Base-by-base conservation (phyloP, 1,140 invertebrate genomes). In the Artemia franciscana region DNA sequence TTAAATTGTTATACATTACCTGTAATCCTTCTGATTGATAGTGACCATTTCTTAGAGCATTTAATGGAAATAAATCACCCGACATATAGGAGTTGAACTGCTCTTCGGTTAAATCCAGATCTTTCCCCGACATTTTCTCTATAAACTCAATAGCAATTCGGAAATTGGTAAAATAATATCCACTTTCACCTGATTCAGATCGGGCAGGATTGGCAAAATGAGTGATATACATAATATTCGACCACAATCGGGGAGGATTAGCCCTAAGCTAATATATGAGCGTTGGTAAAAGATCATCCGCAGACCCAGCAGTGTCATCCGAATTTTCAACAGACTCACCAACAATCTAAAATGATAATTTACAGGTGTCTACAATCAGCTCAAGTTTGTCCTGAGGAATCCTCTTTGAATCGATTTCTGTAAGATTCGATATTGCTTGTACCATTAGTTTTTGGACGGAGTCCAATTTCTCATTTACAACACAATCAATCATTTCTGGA, bases 81-180 rank as follows among this genome's bases (percentile, higher is more conserved):
- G 84, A 84, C 84, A 97, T 93, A 70, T 95, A 91, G 0, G 85
- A 81, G 65, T 94, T 82, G 73, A 96, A 99, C 73, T 98, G 91
- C 65, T 91, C 84, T 69, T 85, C 80, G 24, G 84, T 80, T 80
- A 98, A 86, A 70, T 83, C 88, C n/a, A 98, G 75, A 7, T 89
- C 94, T 70, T 95, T 88, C 1, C 88, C 88, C 26, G 86, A 93
- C 67, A 98, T 75, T 70, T 92, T 92, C 77, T 98, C 91, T 66
- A 98, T 95, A 72, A 98, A 98, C 9, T 89, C 86, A 21, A 98
- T 89, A 24, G 93, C 93, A 76, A 74, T 77, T 79, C 92, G 89
- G 76, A 98, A 75, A 76, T 98, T 98, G 18, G 94, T 98, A 73
- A 98, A 98, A 74, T 95, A 97, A 75, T 99, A 98, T 9, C 92